phyloP scores from a whole-genome alignment of 2,888 invertebrate species.

The Stomorhina lunata region DNA sequence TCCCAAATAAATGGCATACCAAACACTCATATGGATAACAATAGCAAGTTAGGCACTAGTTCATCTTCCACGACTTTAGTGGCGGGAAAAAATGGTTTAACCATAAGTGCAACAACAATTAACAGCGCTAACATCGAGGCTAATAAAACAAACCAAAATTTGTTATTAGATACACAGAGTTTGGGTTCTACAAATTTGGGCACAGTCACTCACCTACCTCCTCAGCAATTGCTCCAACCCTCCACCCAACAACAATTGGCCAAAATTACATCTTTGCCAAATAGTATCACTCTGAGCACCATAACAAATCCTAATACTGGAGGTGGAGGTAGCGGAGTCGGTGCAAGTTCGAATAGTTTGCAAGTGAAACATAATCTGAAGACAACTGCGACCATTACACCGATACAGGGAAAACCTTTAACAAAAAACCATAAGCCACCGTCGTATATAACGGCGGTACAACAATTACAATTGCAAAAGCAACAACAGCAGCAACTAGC shows the following conservation, averaged over 20 bases:
- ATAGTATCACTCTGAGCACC: conserved; percentile 74
- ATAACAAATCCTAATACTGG: conserved; percentile 66
- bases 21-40: conserved; percentile 5
- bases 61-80: conserved; percentile 62
- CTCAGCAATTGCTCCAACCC: conserved; percentile 68
- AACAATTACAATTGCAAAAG: conserved; percentile 76
- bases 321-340: conserved; percentile 54
- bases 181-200: conserved; percentile 86
- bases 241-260: conserved; percentile 70
- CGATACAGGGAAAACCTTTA: conserved; percentile 78
- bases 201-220: conserved; percentile 80
- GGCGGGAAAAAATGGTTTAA: conserved; percentile 75
- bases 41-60: conserved; percentile 46
- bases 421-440: conserved; percentile 78
- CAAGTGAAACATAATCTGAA: conserved; percentile 72
- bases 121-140: conserved; percentile 30
- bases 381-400: conserved; percentile 78
- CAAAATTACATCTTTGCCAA: conserved; percentile 73
- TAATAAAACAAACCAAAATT: conserved; percentile 46
- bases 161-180: conserved; percentile 61
- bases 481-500: conserved; percentile 70
- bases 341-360: conserved; percentile 52
- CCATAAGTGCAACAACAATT: conserved; percentile 70
- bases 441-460: conserved; percentile 75
- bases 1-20: conserved; percentile 60